These are phyloP conservation scores for Pocillopora verrucosa DNA, from an alignment of 64 coral and sea anemone genomes.

Conservation along the genomic window DNA sequence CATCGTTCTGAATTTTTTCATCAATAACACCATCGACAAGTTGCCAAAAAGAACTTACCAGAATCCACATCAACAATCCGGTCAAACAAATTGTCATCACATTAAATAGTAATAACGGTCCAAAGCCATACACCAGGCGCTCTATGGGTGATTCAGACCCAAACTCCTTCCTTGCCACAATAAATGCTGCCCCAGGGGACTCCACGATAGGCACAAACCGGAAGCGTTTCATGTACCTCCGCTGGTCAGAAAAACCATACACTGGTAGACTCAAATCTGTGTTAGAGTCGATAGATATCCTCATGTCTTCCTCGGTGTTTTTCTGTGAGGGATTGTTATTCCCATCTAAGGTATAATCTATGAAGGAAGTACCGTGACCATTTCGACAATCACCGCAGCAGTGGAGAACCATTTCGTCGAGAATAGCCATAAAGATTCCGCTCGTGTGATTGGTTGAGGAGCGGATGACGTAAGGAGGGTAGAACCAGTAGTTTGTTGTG, in stretches of 20 bases:
- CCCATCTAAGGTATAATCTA: slow-evolving; percentile 15
- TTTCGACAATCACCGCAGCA: slow-evolving; percentile 37
- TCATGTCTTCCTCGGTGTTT: not conserved
- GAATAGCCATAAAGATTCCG: slow-evolving; percentile 25
- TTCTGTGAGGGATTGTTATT: slow-evolving; percentile 7
- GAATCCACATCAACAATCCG: no score
- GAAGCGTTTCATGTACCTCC: slow-evolving; percentile 1
- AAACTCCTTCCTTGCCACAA: not conserved
- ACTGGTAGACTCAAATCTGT: slow-evolving; percentile 40
- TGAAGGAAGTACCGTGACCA: not conserved
- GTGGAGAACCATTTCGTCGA: not conserved
- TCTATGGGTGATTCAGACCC: no score
- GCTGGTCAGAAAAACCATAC: slow-evolving; percentile 24
- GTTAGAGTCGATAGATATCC: not conserved
- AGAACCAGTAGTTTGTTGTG: slow-evolving; percentile 26
- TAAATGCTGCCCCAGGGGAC: slow-evolving; percentile 19
- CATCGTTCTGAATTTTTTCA: no score
- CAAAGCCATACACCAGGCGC: no score
- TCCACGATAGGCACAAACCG: slow-evolving; percentile 20
- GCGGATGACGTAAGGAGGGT: slow-evolving; percentile 35
- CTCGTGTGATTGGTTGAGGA: not conserved
- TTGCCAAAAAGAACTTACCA: no score
- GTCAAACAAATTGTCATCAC: no score
- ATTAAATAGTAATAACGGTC: no score
- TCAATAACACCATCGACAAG: no score